Percentiles rank a stretch among this genome's conserved stretches.
phyloP scores from a whole-genome alignment of 2,888 invertebrate genomes.

The Liopterus haemorrhoidalis region DNA sequence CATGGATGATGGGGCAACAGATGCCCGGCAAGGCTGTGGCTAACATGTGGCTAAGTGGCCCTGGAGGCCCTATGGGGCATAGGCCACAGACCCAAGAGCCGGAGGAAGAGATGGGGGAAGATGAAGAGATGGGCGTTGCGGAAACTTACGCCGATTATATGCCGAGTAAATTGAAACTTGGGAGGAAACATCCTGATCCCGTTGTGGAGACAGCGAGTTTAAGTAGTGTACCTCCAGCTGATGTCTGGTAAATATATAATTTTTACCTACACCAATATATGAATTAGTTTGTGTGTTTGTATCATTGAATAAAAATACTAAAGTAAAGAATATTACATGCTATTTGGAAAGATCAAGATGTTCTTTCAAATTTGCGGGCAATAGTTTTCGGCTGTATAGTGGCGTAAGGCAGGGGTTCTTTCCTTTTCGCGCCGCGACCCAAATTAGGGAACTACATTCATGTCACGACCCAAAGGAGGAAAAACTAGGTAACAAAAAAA shows the following conservation, averaged over 20 bases:
- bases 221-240: conserved; percentile 90
- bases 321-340: too few relatives aligned
- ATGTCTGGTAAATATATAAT: conserved; percentile 58
- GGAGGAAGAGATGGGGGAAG: conserved; percentile 61
- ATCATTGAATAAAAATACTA: neutral
- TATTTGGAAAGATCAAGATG: too few relatives aligned
- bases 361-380: too few relatives aligned
- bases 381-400: too few relatives aligned
- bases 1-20: conserved; percentile 40
- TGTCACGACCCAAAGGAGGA: too few relatives aligned
- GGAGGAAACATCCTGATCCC: conserved; percentile 94
- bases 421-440: too few relatives aligned
- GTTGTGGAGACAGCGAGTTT: conserved; percentile 98
- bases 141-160: conserved; percentile 98
- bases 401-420: too few relatives aligned
- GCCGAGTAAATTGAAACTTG: conserved; percentile 92
- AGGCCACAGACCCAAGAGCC: conserved; percentile 38
- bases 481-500: too few relatives aligned
- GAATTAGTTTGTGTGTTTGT: neutral
- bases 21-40: conserved; percentile 52
- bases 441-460: too few relatives aligned
- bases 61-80: conserved; percentile 8
- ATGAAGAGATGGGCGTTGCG: conserved; percentile 95
- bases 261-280: neutral
- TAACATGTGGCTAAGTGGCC: conserved; percentile 54